These are phyloP conservation scores for Drosophila triauraria DNA, from an alignment of 1,140 invertebrate genomes.

Conservation along the genomic window DNA sequence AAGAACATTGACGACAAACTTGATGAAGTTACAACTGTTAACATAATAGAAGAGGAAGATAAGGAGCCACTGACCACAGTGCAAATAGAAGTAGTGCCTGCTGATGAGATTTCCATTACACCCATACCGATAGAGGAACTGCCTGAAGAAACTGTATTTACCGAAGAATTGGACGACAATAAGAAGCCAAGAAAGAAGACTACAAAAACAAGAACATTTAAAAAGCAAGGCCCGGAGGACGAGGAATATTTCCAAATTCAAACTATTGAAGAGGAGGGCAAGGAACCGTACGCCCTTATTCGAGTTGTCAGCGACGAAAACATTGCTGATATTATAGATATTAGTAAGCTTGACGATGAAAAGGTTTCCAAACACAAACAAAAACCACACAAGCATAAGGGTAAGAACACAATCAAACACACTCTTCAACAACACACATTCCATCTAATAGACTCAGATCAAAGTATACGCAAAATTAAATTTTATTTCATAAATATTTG, in stretches of 20 bases:
- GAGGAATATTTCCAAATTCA: conserved; percentile 84
- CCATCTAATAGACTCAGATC: conserved; percentile 29
- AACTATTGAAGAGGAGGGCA: conserved; percentile 85
- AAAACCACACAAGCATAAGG: conserved; percentile 77
- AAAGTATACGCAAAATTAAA: conserved; percentile 64
- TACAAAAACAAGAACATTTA: conserved; percentile 80
- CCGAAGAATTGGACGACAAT: conserved; percentile 78
- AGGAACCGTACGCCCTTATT: conserved; percentile 82
- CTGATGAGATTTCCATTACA: conserved; percentile 49
- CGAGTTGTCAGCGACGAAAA: conserved; percentile 80
- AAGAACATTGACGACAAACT: conserved; percentile 65
- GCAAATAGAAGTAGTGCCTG: conserved; percentile 59
- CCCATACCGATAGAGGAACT: conserved; percentile 74
- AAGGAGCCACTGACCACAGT: conserved; percentile 70
- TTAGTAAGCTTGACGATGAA: conserved; percentile 78
- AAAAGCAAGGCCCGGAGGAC: conserved; percentile 74
- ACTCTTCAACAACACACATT: conserved; percentile 60
- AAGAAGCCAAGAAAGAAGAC: conserved; percentile 82
- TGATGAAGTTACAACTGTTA: conserved; percentile 81
- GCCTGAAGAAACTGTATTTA: conserved; percentile 84
- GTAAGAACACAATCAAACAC: conserved; percentile 80
- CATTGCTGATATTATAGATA: conserved; percentile 83
- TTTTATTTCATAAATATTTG: conserved; percentile 6
- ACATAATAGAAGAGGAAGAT: conserved; percentile 82
- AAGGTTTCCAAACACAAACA: conserved; percentile 77